Evolutionary conservation across 2,888 invertebrate genomes (phyloP).

Genomic region (Polydrusus cervinus): DNA sequence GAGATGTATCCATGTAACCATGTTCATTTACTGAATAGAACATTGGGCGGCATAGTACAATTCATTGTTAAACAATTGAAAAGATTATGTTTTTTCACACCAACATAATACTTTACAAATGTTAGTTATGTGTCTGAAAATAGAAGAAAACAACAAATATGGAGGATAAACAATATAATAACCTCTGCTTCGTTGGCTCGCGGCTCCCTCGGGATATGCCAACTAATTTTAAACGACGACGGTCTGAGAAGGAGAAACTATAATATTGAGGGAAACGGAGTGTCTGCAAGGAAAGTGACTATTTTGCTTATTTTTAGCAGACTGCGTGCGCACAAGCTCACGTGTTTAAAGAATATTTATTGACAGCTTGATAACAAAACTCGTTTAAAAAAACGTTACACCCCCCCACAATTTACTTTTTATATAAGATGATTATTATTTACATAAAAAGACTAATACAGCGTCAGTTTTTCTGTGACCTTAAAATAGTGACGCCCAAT

Average conservation of each 20-base stretch:
- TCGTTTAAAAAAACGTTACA: too few species aligned
- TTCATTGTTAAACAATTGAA: background rate
- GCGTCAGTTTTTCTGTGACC: too few species aligned
- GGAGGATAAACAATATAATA: constrained; percentile 49
- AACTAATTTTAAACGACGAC: constrained; percentile 49
- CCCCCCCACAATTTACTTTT: too few species aligned
- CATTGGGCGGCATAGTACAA: background rate
- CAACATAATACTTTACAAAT: constrained; percentile 15
- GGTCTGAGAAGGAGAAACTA: constrained; percentile 47
- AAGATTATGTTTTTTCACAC: constrained; percentile 8
- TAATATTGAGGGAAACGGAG: constrained; percentile 40
- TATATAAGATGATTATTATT: too few species aligned
- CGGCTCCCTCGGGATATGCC: constrained; percentile 42
- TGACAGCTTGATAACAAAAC: too few species aligned
- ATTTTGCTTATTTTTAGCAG: constrained; percentile 2
- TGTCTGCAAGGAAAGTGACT: constrained; percentile 20
- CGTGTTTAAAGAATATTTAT: too few species aligned
- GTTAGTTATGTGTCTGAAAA: constrained; percentile 33
- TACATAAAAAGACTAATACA: too few species aligned
- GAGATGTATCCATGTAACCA: too few species aligned
- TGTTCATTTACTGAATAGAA: background rate
- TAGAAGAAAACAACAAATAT: constrained; percentile 43
- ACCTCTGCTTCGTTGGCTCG: constrained; percentile 38
- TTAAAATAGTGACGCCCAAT: too few species aligned
- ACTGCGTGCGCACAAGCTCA: too few species aligned